Percentiles rank a stretch among this genome's conserved stretches.
Conservation (phyloP, 2,797 vertebrate genomes). For the Cuculus canorus region DNA sequence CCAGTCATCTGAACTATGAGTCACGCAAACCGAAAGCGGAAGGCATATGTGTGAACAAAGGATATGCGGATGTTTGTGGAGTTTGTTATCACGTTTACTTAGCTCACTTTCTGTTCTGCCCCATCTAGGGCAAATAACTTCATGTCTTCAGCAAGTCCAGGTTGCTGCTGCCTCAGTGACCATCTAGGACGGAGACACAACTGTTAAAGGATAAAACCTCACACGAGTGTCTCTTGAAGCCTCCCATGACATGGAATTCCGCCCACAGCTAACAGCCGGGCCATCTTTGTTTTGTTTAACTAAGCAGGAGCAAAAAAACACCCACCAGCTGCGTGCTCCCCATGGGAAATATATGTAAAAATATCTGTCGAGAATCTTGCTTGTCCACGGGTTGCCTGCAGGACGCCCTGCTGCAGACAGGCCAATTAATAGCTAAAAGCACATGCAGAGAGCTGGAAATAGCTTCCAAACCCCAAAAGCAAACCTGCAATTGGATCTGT, state of each 20-base stretch:
- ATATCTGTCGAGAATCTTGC: background rate
- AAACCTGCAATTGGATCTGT: conserved; percentile 20
- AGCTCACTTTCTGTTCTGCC: background rate
- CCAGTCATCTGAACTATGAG: conserved; percentile 30
- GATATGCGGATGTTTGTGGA: background rate
- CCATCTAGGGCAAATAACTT: background rate
- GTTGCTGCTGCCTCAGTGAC: background rate
- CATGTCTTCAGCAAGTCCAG: background rate
- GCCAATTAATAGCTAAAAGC: background rate
- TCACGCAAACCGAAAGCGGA: conserved; percentile 31
- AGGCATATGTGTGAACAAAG: conserved; percentile 21
- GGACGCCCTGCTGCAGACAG: background rate
- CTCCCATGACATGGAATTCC: background rate
- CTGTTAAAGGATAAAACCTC: background rate
- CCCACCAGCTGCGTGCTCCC: background rate
- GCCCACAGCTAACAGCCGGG: background rate
- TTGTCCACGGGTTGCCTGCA: background rate
- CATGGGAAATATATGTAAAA: background rate
- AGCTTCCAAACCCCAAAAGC: background rate
- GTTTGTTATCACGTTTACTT: background rate
- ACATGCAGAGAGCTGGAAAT: background rate
- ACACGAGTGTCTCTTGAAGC: background rate
- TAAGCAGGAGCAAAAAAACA: background rate
- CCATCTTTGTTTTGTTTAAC: conserved; percentile 38
- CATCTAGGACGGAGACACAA: background rate